A percentile compares a stretch with the other conserved stretches of the same genome.
phyloP scores from a whole-genome alignment of 2,113 vertebrate species.

The Cromileptes altivelis region DNA sequence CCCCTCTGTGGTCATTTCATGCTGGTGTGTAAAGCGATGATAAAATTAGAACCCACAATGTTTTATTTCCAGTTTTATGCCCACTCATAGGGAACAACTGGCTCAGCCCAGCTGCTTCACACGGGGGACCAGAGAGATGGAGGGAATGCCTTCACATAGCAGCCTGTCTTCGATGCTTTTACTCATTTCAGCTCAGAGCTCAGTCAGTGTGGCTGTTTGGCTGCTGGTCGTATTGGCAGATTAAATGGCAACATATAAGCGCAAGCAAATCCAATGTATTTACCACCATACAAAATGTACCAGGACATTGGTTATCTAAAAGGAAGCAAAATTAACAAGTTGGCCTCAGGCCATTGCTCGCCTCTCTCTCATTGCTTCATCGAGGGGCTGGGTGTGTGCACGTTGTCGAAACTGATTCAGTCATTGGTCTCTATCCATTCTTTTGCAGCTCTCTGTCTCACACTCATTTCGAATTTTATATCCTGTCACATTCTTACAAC shows the following conservation, averaged over 20 bases:
- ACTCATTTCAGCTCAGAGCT: slow-evolving; percentile 19
- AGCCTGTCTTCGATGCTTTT: slow-evolving; percentile 41
- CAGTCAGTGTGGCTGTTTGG: background rate
- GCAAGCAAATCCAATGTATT: slow-evolving; percentile 44
- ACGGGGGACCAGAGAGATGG: slow-evolving; percentile 17
- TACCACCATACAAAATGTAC: slow-evolving; percentile 33
- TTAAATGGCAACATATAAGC: slow-evolving; percentile 54
- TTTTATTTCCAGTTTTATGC: slow-evolving; percentile 81
- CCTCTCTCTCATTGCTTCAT: slow-evolving; percentile 25
- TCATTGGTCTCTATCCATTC: slow-evolving; percentile 19
- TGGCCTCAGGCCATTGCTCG: slow-evolving; percentile 48
- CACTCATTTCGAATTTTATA: slow-evolving; percentile 29
- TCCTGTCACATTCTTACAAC: slow-evolving; percentile 11
- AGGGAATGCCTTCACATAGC: slow-evolving; percentile 44
- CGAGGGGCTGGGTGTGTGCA: slow-evolving; percentile 29
- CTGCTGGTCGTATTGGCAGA: slow-evolving; percentile 45
- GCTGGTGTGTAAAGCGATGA: slow-evolving; percentile 67
- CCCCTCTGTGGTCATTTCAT: slow-evolving; percentile 69
- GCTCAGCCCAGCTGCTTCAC: slow-evolving; percentile 51
- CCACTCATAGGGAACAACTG: slow-evolving; percentile 67
- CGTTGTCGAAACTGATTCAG: slow-evolving; percentile 19
- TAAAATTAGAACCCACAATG: slow-evolving; percentile 81
- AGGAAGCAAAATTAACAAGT: slow-evolving; percentile 44
- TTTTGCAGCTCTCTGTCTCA: slow-evolving; percentile 9
- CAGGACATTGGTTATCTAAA: slow-evolving; percentile 43